Evolutionary conservation across 2,113 vertebrate species (phyloP).

Genomic region (Diphyllodes magnificus): DNA sequence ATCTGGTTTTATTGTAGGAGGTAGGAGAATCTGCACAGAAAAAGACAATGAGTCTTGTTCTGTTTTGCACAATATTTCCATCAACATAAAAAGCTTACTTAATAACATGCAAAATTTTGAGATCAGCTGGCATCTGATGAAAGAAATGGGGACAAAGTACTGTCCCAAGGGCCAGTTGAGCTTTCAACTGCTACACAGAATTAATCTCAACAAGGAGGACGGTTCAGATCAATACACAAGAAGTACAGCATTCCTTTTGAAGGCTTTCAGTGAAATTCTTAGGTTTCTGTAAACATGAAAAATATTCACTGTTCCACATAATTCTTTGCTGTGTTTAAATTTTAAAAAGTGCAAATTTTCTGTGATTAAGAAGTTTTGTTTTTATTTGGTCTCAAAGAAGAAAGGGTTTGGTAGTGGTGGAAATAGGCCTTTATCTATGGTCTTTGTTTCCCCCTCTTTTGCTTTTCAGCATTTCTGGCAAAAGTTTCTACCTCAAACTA

Average conservation of each 20-base stretch:
- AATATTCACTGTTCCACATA: slow-evolving; percentile 2
- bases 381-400: slow-evolving; percentile 54
- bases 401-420: slow-evolving; percentile 15
- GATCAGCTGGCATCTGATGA: slow-evolving; percentile 24
- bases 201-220: slow-evolving; percentile 15
- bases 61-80: slow-evolving; percentile 36
- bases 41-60: slow-evolving; percentile 22
- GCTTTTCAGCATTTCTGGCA: slow-evolving; percentile 3
- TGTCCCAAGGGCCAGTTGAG: background rate
- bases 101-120: slow-evolving; percentile 30
- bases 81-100: slow-evolving; percentile 37
- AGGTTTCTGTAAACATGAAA: slow-evolving; percentile 53
- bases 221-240: background rate
- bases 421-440: background rate
- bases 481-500: background rate
- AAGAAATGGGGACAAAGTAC: background rate
- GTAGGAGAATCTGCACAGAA: slow-evolving; percentile 42
- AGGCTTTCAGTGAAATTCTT: slow-evolving; percentile 39
- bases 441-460: background rate
- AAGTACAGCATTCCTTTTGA: slow-evolving; percentile 23
- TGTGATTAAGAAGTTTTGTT: slow-evolving; percentile 5
- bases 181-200: background rate
- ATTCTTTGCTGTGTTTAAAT: slow-evolving; percentile 6
- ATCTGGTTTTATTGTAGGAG: background rate
- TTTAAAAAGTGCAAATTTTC: slow-evolving; percentile 45